These are phyloP conservation scores for Parazoanthus swiftii DNA, from an alignment of 92 coral and sea anemone genomes.

Conservation along the genomic window DNA sequence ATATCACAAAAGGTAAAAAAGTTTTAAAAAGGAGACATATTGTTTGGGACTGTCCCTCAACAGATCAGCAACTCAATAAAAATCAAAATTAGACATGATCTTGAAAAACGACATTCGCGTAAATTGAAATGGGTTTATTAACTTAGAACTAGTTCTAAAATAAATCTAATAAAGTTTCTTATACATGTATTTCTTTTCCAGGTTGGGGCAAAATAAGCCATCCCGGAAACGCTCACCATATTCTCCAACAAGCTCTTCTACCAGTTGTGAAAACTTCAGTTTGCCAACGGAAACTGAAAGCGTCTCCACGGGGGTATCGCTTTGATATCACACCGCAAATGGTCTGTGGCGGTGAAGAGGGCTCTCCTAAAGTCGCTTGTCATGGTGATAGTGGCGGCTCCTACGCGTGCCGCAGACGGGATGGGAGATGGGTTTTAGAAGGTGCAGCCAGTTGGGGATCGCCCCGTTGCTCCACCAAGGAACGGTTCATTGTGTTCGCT, in stretches of 20 bases:
- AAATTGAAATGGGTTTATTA: no score
- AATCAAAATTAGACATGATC: no score
- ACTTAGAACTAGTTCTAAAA: no score
- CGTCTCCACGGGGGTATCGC: constrained; percentile 26
- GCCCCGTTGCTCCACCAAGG: constrained; percentile 45
- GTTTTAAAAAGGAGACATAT: no score
- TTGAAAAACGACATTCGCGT: no score
- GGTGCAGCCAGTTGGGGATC: constrained; percentile 61
- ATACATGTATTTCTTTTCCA: not conserved
- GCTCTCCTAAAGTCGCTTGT: constrained; percentile 42
- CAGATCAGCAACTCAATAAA: no score
- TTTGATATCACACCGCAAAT: constrained; percentile 43
- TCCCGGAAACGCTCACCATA: constrained; percentile 28
- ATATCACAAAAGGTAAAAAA: no score
- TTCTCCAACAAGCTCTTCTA: constrained; percentile 33
- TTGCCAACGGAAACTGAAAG: constrained; percentile 16
- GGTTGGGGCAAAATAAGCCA: constrained; percentile 35
- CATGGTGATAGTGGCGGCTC: constrained; percentile 63
- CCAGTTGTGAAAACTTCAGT: constrained; percentile 12
- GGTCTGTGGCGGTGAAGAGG: constrained; percentile 58
- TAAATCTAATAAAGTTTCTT: not conserved
- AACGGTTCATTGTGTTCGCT: constrained; percentile 52
- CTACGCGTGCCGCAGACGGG: constrained; percentile 43
- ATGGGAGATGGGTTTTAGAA: constrained; percentile 54
- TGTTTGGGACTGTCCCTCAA: no score